Conservation (phyloP, 1,140 invertebrate genomes). For the Drosophila hydei region DNA sequence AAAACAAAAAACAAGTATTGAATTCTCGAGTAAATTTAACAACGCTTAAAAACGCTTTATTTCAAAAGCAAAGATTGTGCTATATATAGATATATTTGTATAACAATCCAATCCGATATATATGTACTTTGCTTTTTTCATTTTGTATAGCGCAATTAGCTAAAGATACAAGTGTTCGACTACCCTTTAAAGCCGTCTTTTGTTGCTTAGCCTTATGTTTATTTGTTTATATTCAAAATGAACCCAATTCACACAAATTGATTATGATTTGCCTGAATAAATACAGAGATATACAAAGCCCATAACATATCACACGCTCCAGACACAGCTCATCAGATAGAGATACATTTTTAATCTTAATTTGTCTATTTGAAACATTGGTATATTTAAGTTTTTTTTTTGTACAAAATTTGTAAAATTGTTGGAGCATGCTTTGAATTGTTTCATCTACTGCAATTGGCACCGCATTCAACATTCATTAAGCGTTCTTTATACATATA, state of each 20-base stretch:
- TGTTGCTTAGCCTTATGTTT: conserved; percentile 29
- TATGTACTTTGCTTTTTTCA: conserved; percentile 7
- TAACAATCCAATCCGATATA: conserved; percentile 7
- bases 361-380: conserved; percentile 31
- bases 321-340: not conserved
- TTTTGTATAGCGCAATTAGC: conserved; percentile 22
- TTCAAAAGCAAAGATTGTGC: conserved; percentile 26
- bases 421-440: conserved; percentile 67
- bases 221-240: conserved; percentile 7
- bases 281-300: conserved; percentile 10
- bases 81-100: conserved; percentile 6
- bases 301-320: conserved; percentile 15
- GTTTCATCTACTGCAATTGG: conserved; percentile 58
- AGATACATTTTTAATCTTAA: not conserved
- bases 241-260: not conserved
- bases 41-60: conserved; percentile 53
- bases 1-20: conserved; percentile 23
- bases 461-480: conserved; percentile 43
- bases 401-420: conserved; percentile 44
- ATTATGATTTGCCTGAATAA: conserved; percentile 21
- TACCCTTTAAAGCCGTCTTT: conserved; percentile 29
- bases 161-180: conserved; percentile 5
- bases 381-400: conserved; percentile 25
- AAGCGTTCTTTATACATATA: not conserved
- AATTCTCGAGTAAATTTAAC: conserved; percentile 38